Evolutionary conservation across 2,113 vertebrate genomes (phyloP).

Genomic region (Anser brachyrhynchus): DNA sequence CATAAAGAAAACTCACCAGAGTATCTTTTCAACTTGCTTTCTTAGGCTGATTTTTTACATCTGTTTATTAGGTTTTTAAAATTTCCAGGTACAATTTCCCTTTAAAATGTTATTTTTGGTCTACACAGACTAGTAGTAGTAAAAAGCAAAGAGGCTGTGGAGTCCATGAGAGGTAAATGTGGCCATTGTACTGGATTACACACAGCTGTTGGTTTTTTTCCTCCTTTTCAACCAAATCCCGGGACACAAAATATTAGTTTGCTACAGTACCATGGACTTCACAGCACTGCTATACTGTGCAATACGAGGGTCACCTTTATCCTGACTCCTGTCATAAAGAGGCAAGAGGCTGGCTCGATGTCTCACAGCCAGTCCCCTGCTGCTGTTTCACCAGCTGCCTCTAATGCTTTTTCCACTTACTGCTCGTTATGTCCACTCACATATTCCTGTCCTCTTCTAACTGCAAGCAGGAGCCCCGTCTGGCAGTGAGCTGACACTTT

Average conservation of each 20-base stretch:
- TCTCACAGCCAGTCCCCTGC: neutral
- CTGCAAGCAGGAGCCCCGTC: neutral
- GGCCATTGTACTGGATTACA: neutral
- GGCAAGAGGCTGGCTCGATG: neutral
- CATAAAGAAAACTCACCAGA: neutral
- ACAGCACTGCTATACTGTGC: neutral
- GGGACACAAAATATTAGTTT: neutral
- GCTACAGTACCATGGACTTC: neutral
- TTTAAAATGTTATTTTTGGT: neutral
- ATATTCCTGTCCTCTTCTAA: neutral
- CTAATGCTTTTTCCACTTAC: neutral
- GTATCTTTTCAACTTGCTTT: neutral
- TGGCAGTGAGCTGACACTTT: neutral
- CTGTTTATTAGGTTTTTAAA: neutral
- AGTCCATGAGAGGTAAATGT: neutral
- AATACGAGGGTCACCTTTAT: neutral
- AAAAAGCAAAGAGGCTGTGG: neutral
- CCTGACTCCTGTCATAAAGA: neutral
- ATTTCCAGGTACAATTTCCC: neutral
- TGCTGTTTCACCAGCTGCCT: neutral
- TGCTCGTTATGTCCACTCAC: neutral
- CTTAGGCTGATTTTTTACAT: neutral
- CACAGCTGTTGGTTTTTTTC: neutral
- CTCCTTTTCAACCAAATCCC: neutral
- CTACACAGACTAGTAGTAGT: neutral